Base-by-base conservation (phyloP, 1,140 invertebrate genomes). In the Solenopsis fugax region DNA sequence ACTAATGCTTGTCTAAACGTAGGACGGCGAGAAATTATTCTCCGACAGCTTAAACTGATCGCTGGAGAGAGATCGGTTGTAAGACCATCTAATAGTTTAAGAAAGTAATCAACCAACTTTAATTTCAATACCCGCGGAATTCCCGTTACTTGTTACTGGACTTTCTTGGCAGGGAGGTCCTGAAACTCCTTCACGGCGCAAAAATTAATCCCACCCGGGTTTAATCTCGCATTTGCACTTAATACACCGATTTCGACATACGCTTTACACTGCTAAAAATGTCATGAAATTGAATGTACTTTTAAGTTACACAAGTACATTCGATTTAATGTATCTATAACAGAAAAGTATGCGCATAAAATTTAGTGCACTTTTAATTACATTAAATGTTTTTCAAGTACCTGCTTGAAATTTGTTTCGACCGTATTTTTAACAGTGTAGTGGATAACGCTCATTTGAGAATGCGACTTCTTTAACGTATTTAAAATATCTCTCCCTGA, bases 91-190 rank as follows among this genome's bases (percentile, higher is more conserved):
- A 24, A 82, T 73, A 82, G 52, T 72, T 72, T 72, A 60, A 84
- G 41, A 73, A 75, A 50, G 41, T 82, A 82, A 71, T 81, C 67
- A 73, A 50, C 18, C 13, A 84, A 84, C 69, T 75, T 84, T 84
- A 84, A 84, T 84, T 75, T 75, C 41, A 84, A 73, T 62, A 21
- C 16, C n/a, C 69, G 54, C 41, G 18, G 4, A 84, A 84, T 75
- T 84, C 45, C 21, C 45, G 41, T 48, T 73, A 7, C 54, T 60
- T 73, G 24, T 82, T 60, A 34, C 41, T n/a, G 2, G 24, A 54
- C 37, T 71, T 72, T 34, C 78, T 29, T 34, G 37, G 4, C 7
- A 29, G 7, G 7, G n/a, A 37, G n/a, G 1, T 41, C 5, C 24
- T 48, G 18, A 58, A 48, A 82, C 4, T 9, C 2, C 16, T 21